These are phyloP conservation scores for Tiliacea citrago DNA, from an alignment of 2,888 invertebrate species.

Conservation along the genomic window DNA sequence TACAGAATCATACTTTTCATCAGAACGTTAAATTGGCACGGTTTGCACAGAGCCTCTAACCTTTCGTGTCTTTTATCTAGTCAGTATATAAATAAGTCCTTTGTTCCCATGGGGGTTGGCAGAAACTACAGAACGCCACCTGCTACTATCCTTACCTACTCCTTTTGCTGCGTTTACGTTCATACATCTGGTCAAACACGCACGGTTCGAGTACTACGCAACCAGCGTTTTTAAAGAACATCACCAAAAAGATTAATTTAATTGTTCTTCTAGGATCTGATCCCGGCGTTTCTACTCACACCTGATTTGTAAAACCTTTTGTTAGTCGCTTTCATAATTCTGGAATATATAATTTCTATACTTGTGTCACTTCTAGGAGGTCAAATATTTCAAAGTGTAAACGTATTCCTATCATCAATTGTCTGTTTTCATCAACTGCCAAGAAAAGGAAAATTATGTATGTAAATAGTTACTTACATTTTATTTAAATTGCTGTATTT, in stretches of 20 bases:
- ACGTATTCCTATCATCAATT: not conserved
- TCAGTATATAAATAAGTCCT: not conserved
- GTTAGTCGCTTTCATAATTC: not conserved
- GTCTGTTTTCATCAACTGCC: not conserved
- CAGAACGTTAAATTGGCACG: slow-evolving; percentile 4
- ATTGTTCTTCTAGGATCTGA: not conserved
- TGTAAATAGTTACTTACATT: no score
- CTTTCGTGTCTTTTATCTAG: not conserved
- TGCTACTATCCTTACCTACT: not conserved
- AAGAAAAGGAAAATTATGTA: not conserved
- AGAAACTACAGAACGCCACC: not conserved
- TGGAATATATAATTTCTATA: not conserved
- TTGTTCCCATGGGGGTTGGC: not conserved
- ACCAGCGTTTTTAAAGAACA: not conserved
- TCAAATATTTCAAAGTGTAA: not conserved
- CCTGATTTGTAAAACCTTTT: not conserved
- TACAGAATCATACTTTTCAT: slow-evolving; percentile 8
- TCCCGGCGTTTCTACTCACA: not conserved
- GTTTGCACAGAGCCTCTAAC: not conserved
- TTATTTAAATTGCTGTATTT: not conserved
- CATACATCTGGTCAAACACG: not conserved
- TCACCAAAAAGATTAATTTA: not conserved
- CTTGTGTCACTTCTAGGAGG: not conserved
- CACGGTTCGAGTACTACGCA: not conserved
- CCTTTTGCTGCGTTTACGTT: not conserved